These are phyloP conservation scores for Mormyrus iriodes DNA, from an alignment of 2,113 vertebrate species.

Conservation along the genomic window DNA sequence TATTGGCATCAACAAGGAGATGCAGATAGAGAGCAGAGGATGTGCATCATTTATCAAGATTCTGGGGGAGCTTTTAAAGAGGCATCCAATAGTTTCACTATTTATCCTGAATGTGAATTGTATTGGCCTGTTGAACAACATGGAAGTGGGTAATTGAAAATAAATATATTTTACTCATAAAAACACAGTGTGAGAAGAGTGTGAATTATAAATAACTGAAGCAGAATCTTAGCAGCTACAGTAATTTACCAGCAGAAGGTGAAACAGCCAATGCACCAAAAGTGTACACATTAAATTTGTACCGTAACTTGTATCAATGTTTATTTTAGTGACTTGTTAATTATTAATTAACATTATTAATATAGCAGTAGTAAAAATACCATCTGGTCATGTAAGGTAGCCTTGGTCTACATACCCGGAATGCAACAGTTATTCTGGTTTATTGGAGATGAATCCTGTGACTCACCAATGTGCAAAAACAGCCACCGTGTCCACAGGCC, in stretches of 20 bases:
- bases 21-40: background rate
- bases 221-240: background rate
- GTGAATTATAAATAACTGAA: background rate
- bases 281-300: background rate
- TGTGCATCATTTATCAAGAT: background rate
- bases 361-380: background rate
- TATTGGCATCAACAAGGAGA: background rate
- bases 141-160: background rate
- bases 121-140: background rate
- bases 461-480: background rate
- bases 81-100: background rate
- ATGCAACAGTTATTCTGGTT: background rate
- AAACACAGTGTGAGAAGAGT: background rate
- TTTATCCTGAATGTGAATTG: background rate
- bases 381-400: background rate
- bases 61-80: background rate
- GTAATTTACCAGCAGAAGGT: background rate
- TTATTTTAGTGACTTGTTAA: background rate
- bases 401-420: background rate
- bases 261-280: background rate
- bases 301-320: background rate
- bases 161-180: background rate
- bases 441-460: background rate
- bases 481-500: background rate
- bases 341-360: background rate